Evolutionary conservation across 2,113 vertebrate species (phyloP), one percentile per base, ranked within the genome.

Genomic region (Beaufortia kweichowensis): DNA sequence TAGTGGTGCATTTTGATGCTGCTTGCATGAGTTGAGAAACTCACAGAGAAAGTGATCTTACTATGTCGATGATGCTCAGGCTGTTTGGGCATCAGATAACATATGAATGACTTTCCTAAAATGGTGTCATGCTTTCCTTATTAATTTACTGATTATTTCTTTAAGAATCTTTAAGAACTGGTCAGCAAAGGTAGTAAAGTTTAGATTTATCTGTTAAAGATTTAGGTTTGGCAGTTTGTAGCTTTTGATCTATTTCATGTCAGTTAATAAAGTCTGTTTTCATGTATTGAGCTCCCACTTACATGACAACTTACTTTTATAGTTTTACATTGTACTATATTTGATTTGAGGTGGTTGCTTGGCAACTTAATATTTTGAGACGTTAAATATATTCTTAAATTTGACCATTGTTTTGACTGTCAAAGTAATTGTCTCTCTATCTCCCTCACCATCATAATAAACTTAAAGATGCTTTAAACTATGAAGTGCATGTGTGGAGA

Each of bases 61-160:
- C 11, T 59, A 35, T 21, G 57, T 68, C 43, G 43, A 65, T 59
- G 28, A 69, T 62, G 33, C 35, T 8, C 43, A 57, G 33, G 48
- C 71, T 43, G 46, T 62, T 50, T 56, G 28, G 29, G 35, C 23
- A 59, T 75, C 53, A 67, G 33, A 78, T 82, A 41, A 82, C 76
- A 82, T 76, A 67, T 84, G 76, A 61, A 78, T 82, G 69, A 78
- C 43, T 57, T 29, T 53, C 5, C 57, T 24, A 11, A 55, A 62
- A 50, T n/a, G 35, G 31, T 65, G 64, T 29, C 31, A 53, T 53
- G 61, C 24, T 66, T 65, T 64, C 12, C 64, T 74, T 59, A 35
- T 80, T 55, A 17, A 14, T 46, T 46, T 46, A 17, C 43, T 4
- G 14, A 46, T 4, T 46, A 46, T 35, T 35, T 35, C 33, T 9